Evolutionary conservation across 2,797 vertebrate species (phyloP).

Genomic region (Falco biarmicus): DNA sequence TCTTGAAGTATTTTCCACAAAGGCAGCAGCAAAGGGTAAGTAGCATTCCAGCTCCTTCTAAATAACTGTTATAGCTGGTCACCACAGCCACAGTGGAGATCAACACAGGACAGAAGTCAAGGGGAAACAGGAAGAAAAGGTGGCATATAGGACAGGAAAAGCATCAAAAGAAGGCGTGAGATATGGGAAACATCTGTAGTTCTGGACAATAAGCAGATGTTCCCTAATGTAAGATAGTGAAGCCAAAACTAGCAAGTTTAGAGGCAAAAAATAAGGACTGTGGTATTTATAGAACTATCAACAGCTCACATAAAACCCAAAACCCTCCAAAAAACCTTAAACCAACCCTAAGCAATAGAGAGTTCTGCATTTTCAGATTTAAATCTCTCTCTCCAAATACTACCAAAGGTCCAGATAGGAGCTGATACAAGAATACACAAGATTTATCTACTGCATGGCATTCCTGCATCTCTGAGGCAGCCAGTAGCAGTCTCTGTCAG

Average conservation of each 20-base stretch:
- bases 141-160: background rate
- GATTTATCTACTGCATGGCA: background rate
- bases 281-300: background rate
- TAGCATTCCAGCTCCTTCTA: background rate
- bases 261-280: background rate
- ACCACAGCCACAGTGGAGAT: background rate
- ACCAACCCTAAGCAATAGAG: background rate
- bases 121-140: background rate
- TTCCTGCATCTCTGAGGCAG: background rate
- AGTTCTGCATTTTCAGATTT: background rate
- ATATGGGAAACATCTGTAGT: background rate
- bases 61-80: background rate
- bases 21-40: background rate
- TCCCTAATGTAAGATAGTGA: background rate
- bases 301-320: background rate
- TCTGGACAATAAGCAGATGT: background rate
- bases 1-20: background rate
- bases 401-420: background rate
- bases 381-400: background rate
- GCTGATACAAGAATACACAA: rapidly evolving
- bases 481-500: background rate
- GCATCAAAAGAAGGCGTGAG: background rate
- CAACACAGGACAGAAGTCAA: background rate
- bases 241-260: background rate
- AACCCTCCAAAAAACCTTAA: background rate